Conservation (phyloP, 2,797 vertebrate species). For the Adrianichthys oophorus region DNA sequence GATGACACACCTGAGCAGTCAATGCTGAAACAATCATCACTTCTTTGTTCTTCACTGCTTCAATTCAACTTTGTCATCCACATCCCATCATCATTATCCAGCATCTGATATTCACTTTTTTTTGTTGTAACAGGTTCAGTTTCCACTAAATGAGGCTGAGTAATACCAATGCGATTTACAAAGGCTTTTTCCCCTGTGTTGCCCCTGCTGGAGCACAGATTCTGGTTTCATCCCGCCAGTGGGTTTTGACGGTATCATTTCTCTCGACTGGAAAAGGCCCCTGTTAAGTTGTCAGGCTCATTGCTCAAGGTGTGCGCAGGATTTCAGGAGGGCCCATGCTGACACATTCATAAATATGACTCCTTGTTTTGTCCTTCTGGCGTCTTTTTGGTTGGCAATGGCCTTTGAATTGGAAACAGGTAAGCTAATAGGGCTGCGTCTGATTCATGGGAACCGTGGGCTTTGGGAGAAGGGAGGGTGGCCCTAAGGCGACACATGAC, state of each 20-base stretch:
- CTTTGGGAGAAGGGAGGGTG: conserved; percentile 70
- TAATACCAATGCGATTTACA: conserved; percentile 68
- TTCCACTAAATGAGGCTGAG: conserved; percentile 74
- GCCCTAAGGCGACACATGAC: conserved; percentile 81
- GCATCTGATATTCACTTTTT: conserved; percentile 66
- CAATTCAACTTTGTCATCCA: conserved; percentile 49
- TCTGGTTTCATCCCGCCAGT: conserved; percentile 71
- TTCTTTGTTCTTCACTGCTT: conserved; percentile 18
- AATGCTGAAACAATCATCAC: conserved; percentile 54
- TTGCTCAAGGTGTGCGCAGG: conserved; percentile 72
- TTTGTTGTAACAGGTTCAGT: conserved; percentile 71
- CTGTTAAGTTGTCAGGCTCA: conserved; percentile 78
- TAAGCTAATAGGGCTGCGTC: conserved; percentile 84
- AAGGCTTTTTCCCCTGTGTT: conserved; percentile 33
- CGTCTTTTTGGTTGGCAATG: conserved; percentile 79
- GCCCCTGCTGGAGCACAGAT: conserved; percentile 42
- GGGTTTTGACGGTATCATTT: conserved; percentile 76
- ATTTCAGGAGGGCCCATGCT: conserved; percentile 73
- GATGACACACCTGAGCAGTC: conserved; percentile 52
- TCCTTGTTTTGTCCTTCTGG: conserved; percentile 86
- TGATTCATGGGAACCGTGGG: conserved; percentile 81
- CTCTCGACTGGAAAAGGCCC: conserved; percentile 74
- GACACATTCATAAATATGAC: conserved; percentile 86
- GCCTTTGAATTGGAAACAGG: conserved; percentile 85
- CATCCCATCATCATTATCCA: conserved; percentile 69